Percentiles rank a stretch among this genome's conserved stretches.
phyloP scores from a whole-genome alignment of 2,113 vertebrate species.

The Mesocricetus auratus region DNA sequence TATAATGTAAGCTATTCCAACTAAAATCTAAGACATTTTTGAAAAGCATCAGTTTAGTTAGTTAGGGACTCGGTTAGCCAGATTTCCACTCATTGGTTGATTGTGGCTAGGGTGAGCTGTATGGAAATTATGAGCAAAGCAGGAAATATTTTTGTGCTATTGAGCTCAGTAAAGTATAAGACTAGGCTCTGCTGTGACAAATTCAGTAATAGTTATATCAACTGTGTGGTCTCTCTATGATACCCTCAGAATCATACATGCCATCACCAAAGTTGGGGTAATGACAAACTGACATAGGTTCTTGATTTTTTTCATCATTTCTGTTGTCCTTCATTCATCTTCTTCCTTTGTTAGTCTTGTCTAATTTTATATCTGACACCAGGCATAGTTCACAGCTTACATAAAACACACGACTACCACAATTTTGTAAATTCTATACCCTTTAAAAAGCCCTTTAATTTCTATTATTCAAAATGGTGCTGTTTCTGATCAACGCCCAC shows the following conservation, averaged over 20 bases:
- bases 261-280: not conserved
- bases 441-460: not conserved
- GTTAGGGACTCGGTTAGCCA: not conserved
- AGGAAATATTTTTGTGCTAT: not conserved
- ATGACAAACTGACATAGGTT: not conserved
- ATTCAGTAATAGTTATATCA: not conserved
- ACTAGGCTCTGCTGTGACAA: not conserved
- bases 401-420: not conserved
- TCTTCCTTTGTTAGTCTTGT: not conserved
- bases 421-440: too few relatives aligned
- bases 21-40: not conserved
- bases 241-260: not conserved
- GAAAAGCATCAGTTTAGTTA: not conserved
- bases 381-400: not conserved
- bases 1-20: not conserved
- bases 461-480: not conserved
- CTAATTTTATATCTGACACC: not conserved
- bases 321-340: not conserved
- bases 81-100: not conserved
- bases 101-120: not conserved
- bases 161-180: not conserved
- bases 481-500: not conserved
- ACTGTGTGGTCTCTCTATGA: not conserved
- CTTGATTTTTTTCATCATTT: not conserved
- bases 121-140: not conserved